These are phyloP conservation scores for Drosophila fulvimacula DNA, from an alignment of 2,888 invertebrate species.

Conservation along the genomic window DNA sequence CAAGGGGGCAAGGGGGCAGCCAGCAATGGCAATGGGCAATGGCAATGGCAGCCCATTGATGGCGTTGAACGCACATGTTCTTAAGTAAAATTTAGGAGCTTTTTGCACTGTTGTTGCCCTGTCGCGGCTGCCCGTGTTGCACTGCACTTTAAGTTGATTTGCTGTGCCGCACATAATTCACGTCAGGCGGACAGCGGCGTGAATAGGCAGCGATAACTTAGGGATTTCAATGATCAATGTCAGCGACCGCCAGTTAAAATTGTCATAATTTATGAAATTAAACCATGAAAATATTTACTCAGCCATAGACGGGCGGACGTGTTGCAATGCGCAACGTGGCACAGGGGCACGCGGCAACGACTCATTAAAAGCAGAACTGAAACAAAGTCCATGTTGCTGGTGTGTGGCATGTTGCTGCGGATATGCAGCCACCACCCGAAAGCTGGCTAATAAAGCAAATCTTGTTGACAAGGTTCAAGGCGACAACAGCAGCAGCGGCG, in stretches of 20 bases:
- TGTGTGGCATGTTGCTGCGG: slow-evolving; percentile 62
- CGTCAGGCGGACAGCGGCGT: slow-evolving; percentile 52
- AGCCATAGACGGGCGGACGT: slow-evolving; percentile 5
- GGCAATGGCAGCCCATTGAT: slow-evolving; percentile 75
- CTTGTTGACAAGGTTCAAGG: slow-evolving; percentile 83
- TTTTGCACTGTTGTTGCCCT: slow-evolving; percentile 69
- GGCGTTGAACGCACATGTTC: slow-evolving; percentile 75
- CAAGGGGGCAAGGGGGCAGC: slow-evolving; percentile 12
- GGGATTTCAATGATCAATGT: slow-evolving; percentile 83
- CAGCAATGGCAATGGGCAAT: slow-evolving; percentile 14
- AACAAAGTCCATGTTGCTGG: slow-evolving; percentile 50
- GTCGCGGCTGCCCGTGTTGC: slow-evolving; percentile 23
- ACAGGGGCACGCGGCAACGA: slow-evolving; percentile 37
- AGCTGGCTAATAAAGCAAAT: slow-evolving; percentile 84
- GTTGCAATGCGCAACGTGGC: slow-evolving; percentile 6
- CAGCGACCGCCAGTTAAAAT: slow-evolving; percentile 61
- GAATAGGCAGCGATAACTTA: slow-evolving; percentile 81
- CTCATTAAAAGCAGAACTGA: slow-evolving; percentile 69
- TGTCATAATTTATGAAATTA: slow-evolving; percentile 80
- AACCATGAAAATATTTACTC: slow-evolving; percentile 79
- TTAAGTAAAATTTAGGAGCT: slow-evolving; percentile 83
- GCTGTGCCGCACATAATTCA: slow-evolving; percentile 83
- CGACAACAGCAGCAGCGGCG: slow-evolving; percentile 52
- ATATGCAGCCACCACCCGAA: slow-evolving; percentile 83
- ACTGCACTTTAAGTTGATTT: slow-evolving; percentile 80